These are phyloP conservation scores for Xenopus borealis DNA, from an alignment of 2,113 vertebrate genomes.

Conservation along the genomic window DNA sequence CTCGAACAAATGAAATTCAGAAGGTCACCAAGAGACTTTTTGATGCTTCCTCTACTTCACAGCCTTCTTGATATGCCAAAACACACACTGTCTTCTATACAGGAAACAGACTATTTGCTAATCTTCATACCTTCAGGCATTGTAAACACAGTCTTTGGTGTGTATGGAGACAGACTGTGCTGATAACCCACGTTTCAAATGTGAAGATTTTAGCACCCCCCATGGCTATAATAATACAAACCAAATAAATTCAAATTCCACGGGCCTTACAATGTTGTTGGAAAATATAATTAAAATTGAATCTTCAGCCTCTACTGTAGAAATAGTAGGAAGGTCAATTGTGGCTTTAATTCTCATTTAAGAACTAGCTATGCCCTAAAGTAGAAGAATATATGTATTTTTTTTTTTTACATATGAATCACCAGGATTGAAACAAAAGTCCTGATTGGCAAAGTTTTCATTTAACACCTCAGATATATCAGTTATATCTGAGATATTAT, in stretches of 20 bases:
- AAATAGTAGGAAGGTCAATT: too few species aligned
- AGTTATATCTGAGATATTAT: too few species aligned
- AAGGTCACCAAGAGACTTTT: background rate
- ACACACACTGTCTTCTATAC: background rate
- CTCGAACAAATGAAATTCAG: conserved; percentile 3
- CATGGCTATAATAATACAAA: background rate
- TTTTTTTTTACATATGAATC: too few species aligned
- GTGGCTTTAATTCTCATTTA: too few species aligned
- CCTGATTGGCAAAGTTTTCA: too few species aligned
- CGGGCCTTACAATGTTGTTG: background rate
- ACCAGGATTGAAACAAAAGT: too few species aligned
- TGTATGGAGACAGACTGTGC: background rate
- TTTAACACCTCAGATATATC: too few species aligned
- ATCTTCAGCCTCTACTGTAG: too few species aligned
- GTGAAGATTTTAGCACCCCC: background rate
- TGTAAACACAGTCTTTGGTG: too few species aligned
- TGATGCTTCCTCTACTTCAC: too few species aligned
- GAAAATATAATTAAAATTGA: background rate
- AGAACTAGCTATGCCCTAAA: too few species aligned
- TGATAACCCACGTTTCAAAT: background rate
- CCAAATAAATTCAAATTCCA: background rate
- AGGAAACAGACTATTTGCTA: background rate
- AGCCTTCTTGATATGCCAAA: background rate
- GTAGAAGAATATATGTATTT: too few species aligned
- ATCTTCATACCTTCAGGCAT: background rate